phyloP scores from a whole-genome alignment of 2,113 vertebrate genomes.

The Panthera uncia region DNA sequence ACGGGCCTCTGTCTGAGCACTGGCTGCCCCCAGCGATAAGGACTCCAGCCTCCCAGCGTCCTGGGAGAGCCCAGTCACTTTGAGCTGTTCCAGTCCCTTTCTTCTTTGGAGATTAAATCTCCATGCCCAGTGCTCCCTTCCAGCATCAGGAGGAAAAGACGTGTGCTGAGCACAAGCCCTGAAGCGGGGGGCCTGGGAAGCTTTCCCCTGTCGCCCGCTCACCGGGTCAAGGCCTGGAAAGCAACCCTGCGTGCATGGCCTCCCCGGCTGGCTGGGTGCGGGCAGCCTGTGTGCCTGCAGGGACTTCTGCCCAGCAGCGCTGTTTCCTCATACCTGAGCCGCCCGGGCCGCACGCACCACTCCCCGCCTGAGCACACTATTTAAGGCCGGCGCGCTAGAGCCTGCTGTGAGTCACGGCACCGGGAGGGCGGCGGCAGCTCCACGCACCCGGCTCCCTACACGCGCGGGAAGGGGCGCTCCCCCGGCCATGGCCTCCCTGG shows the following conservation, averaged over 20 bases:
- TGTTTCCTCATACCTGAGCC: constrained; percentile 77
- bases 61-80: neutral
- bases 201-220: neutral
- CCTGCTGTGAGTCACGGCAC: constrained; percentile 24
- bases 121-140: neutral
- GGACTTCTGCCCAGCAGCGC: neutral
- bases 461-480: neutral
- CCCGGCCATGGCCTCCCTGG: constrained; percentile 64
- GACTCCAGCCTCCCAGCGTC: neutral
- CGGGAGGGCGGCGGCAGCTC: neutral
- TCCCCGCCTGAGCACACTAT: neutral
- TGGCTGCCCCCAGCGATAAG: neutral
- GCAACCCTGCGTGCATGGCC: neutral
- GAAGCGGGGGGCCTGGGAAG: neutral
- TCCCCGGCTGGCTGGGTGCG: neutral
- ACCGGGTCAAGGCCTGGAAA: neutral
- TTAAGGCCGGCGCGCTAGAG: constrained; percentile 45
- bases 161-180: neutral
- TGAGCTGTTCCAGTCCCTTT: neutral
- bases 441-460: neutral
- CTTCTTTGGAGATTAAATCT: neutral
- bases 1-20: neutral
- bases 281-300: neutral
- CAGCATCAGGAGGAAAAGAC: neutral
- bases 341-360: neutral